Evolutionary conservation across 2,797 vertebrate genomes (phyloP).

Genomic region (Xerus rutilus): DNA sequence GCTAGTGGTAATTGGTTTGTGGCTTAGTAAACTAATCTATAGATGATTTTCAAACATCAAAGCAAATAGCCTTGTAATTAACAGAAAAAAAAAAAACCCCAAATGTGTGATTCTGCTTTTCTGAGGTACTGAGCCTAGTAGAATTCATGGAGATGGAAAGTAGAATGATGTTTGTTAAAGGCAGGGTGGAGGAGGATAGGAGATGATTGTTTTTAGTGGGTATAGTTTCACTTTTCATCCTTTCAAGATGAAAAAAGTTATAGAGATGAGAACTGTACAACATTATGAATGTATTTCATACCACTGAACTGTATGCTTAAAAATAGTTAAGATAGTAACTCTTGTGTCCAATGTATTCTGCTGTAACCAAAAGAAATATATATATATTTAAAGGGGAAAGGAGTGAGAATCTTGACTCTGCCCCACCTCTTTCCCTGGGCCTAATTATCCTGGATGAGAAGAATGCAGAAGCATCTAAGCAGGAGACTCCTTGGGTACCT

Average conservation of each 20-base stretch:
- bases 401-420: background rate
- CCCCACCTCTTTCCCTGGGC: too few relatives aligned
- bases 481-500: background rate
- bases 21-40: too few relatives aligned
- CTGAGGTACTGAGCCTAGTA: background rate
- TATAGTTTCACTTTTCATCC: background rate
- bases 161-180: background rate
- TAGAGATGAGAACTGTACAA: too few relatives aligned
- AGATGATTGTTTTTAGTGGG: background rate
- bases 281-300: background rate
- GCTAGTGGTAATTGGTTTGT: too few relatives aligned
- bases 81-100: too few relatives aligned
- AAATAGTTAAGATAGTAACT: background rate
- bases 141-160: background rate
- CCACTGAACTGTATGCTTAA: background rate
- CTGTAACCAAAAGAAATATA: background rate
- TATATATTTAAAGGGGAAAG: background rate
- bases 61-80: too few relatives aligned
- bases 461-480: background rate
- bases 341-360: background rate
- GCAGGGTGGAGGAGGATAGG: background rate
- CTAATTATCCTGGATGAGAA: background rate
- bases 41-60: too few relatives aligned
- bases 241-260: background rate
- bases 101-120: background rate